Conservation (phyloP, 2,888 invertebrate genomes). For the Aphrophora alni region DNA sequence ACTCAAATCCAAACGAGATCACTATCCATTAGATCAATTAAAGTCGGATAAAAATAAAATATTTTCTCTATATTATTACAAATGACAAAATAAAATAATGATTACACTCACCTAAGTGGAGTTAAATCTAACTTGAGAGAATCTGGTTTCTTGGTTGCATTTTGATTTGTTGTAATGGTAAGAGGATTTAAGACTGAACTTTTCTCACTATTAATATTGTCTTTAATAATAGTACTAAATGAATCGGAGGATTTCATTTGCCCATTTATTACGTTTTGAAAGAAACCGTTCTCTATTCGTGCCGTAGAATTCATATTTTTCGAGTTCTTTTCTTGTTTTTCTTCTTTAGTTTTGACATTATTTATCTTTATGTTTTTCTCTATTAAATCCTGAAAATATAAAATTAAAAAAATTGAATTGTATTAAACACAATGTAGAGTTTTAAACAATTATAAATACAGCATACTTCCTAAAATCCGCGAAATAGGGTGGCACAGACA, state of each 20-base stretch:
- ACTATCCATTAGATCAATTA: too few species aligned
- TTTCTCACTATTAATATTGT: neutral
- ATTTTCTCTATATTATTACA: too few species aligned
- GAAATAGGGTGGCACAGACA: too few species aligned
- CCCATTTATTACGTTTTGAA: neutral
- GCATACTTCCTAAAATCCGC: too few species aligned
- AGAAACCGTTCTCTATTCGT: neutral
- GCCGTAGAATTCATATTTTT: neutral
- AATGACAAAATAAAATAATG: too few species aligned
- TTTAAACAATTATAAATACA: too few species aligned
- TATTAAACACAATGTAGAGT: too few species aligned
- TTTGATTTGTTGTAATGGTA: neutral
- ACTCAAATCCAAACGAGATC: too few species aligned
- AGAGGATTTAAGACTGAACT: neutral
- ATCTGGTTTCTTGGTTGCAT: conserved; percentile 7
- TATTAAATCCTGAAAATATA: neutral
- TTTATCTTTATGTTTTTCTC: neutral
- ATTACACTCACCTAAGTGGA: conserved; percentile 16
- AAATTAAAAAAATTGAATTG: too few species aligned
- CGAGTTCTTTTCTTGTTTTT: neutral
- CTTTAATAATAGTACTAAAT: neutral
- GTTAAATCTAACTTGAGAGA: conserved; percentile 13
- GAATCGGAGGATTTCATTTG: neutral
- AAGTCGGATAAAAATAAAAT: too few species aligned
- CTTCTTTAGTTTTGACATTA: neutral